phyloP scores from a whole-genome alignment of 2,888 invertebrate species.

The Cerastis rubricosa region DNA sequence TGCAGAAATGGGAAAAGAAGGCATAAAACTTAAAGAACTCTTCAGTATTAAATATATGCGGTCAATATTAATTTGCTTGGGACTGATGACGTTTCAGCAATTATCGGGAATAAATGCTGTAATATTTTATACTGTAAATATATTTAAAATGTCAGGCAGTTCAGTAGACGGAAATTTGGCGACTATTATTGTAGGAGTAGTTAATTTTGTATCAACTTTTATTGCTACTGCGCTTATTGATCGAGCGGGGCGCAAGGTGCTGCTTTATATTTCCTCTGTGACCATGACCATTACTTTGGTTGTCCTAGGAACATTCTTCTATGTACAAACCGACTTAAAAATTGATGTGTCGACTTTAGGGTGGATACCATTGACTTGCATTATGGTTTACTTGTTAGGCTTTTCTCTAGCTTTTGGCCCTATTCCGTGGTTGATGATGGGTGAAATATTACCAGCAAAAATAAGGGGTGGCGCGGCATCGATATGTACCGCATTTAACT shows the following conservation, averaged over 20 bases:
- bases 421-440: conserved; percentile 97
- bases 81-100: conserved; percentile 99
- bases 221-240: conserved; percentile 97
- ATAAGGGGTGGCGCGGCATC: conserved; percentile 98
- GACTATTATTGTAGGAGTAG: conserved; percentile 96
- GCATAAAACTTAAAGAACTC: conserved; percentile 92
- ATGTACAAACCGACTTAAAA: conserved; percentile 86
- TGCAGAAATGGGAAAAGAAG: conserved; percentile 92
- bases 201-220: conserved; percentile 97
- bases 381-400: conserved; percentile 96
- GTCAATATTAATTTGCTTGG: conserved; percentile 95
- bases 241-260: conserved; percentile 96
- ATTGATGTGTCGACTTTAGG: conserved; percentile 91
- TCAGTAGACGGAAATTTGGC: conserved; percentile 94
- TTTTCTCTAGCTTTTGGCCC: conserved; percentile 97
- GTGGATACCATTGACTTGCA: conserved; percentile 95
- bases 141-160: conserved; percentile 96
- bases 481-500: conserved; percentile 97
- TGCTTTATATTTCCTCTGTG: conserved; percentile 95
- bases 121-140: conserved; percentile 97
- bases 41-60: conserved; percentile 93
- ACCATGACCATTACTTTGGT: conserved; percentile 94
- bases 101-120: conserved; percentile 98
- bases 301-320: conserved; percentile 95
- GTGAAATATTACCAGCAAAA: conserved; percentile 96